Evolutionary conservation across 2,888 invertebrate genomes (phyloP), one percentile per base, ranked within the genome.

Genomic region (Herminia tarsipennalis): DNA sequence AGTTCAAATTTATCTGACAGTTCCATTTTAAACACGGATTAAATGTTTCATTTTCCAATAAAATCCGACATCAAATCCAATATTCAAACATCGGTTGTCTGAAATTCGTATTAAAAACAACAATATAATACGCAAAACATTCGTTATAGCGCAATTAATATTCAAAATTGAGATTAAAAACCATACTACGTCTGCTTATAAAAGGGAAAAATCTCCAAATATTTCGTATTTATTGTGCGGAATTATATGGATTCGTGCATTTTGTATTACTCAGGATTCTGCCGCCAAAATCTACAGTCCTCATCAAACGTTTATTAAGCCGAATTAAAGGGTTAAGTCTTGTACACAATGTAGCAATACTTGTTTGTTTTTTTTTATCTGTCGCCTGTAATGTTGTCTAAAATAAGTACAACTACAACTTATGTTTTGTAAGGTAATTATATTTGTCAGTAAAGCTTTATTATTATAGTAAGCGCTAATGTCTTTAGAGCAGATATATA

Each of bases 221-320:
- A 36, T 44, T 39, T 22, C 8, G 0, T n/a, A 24, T 42, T 20
- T 10, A 42, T 47, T 13, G 21, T 6, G 28, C 13, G 14, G 38
- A 44, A 25, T 48, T 61, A 43, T 57, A 46, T 42, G 28, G 37
- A 20, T 48, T 44, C 32, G 33, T 48, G 38, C 36, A 47, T 62
- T 50, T 49, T 50, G 44, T 60, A 43, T 49, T 36, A 42, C 43
- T 46, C 16, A 48, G 47, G 45, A 60, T 57, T 57, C 36, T 47
- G 32, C 17, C 13, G 36, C 38, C 39, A 43, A 62, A 57, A 64
- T 61, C 49, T 62, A 53, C 54, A 28, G 56, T 37, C 43, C 50
- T 56, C 66, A 59, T 66, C 58, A 66, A 67, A 69, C 59, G 66
- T 69, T 66, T 64, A 73, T 71, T 69, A 71, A 71, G 54, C 57